Evolutionary conservation across 1,140 invertebrate genomes (phyloP).

Genomic region (Mactra quadrangularis): DNA sequence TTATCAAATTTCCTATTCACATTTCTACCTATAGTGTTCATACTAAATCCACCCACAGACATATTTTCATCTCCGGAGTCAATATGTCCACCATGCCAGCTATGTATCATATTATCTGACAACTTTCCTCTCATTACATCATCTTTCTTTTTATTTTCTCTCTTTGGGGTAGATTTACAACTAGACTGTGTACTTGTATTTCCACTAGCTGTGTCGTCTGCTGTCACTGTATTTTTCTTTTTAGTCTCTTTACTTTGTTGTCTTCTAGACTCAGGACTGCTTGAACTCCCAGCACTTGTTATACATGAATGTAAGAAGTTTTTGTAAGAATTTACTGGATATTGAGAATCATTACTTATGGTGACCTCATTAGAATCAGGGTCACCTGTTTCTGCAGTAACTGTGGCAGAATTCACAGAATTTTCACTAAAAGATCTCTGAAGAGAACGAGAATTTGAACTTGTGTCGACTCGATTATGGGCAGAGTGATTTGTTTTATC

Average conservation of each 20-base stretch:
- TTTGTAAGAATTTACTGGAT: slow-evolving; percentile 48
- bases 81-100: slow-evolving; percentile 39
- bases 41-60: slow-evolving; percentile 23
- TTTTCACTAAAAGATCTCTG: slow-evolving; percentile 48
- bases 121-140: slow-evolving; percentile 5
- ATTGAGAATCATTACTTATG: slow-evolving; percentile 51
- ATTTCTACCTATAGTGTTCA: slow-evolving; percentile 49
- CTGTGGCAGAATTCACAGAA: slow-evolving; percentile 39
- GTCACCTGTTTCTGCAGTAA: slow-evolving; percentile 31
- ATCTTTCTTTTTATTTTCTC: background rate
- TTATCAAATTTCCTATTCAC: slow-evolving; percentile 49
- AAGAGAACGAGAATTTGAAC: slow-evolving; percentile 11
- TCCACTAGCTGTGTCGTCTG: background rate
- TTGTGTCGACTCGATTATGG: background rate
- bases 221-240: background rate
- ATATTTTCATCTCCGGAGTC: slow-evolving; percentile 56
- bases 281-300: background rate
- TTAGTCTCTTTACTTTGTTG: background rate
- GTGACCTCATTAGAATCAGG: background rate
- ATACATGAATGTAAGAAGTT: slow-evolving; percentile 31
- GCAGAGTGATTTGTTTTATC: slow-evolving; percentile 11
- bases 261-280: too few species aligned
- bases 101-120: slow-evolving; percentile 45
- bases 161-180: slow-evolving; percentile 22
- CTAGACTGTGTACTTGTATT: background rate